Conservation (phyloP, 2,113 vertebrate species). For the Paracanthobrama guichenoti region DNA sequence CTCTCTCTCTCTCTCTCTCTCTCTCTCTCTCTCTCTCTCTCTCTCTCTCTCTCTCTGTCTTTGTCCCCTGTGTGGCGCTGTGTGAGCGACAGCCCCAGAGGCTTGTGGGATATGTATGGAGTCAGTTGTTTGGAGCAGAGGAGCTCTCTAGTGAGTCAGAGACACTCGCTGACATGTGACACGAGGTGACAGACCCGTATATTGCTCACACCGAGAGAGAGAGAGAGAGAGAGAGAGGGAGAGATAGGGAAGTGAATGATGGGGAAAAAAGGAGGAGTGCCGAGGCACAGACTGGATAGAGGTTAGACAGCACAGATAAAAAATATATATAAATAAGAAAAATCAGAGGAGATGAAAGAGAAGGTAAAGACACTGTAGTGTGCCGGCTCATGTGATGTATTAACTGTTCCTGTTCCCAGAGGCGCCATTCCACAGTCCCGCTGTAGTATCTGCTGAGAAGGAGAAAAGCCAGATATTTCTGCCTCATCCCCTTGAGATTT, state of each 20-base stretch:
- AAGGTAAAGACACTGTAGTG: slow-evolving; percentile 28
- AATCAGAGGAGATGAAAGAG: slow-evolving; percentile 30
- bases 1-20: not conserved
- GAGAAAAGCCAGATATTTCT: slow-evolving; percentile 38
- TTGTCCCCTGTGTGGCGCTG: not conserved
- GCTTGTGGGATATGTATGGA: slow-evolving; percentile 40
- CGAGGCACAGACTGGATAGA: not conserved
- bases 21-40: not conserved
- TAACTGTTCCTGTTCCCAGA: slow-evolving; percentile 33
- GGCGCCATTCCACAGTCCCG: slow-evolving; percentile 15
- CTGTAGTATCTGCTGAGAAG: slow-evolving; percentile 35
- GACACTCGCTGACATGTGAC: slow-evolving; percentile 47
- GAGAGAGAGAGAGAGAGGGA: not conserved
- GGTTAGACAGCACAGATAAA: slow-evolving; percentile 2
- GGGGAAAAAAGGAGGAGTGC: not conserved
- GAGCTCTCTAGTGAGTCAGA: slow-evolving; percentile 36
- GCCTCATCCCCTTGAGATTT: slow-evolving; percentile 25
- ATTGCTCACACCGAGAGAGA: not conserved
- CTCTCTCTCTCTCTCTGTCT: not conserved
- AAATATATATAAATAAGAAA: not conserved
- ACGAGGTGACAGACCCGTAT: slow-evolving; percentile 49
- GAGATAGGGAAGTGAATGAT: not conserved
- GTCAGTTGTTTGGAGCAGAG: slow-evolving; percentile 28
- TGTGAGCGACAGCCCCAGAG: slow-evolving; percentile 45
- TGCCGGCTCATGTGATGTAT: slow-evolving; percentile 25